phyloP scores from a whole-genome alignment of 2,888 invertebrate species.

The Gymnosoma rotundatum region DNA sequence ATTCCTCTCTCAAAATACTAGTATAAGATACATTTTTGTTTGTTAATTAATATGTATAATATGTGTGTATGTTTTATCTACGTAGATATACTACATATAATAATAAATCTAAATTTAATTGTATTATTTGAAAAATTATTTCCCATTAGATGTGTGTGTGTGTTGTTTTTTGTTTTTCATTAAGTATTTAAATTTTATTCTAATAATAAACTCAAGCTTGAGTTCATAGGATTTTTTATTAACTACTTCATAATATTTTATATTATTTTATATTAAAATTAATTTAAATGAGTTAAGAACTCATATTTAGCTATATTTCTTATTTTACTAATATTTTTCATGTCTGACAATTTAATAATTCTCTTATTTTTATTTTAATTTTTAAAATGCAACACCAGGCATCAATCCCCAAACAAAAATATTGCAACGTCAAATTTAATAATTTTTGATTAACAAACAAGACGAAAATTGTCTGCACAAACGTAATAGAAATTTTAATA shows the following conservation, averaged over 20 bases:
- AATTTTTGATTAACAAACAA: not conserved
- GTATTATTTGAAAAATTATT: conserved; percentile 13
- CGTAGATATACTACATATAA: no score
- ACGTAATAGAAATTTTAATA: not conserved
- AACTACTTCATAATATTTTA: conserved; percentile 44
- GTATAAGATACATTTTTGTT: conserved; percentile 51
- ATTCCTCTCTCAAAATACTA: conserved; percentile 52
- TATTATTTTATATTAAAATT: conserved; percentile 49
- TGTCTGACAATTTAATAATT: not conserved
- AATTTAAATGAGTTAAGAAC: conserved; percentile 63
- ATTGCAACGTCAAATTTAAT: not conserved
- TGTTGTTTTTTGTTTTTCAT: not conserved
- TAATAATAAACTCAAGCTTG: conserved; percentile 47
- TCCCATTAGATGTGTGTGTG: not conserved
- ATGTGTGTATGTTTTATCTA: not conserved
- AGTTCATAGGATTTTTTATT: conserved; percentile 30
- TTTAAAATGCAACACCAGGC: conserved; percentile 55
- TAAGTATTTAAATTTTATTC: conserved; percentile 41
- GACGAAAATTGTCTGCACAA: no score
- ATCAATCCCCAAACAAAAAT: conserved; percentile 18
- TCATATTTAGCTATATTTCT: conserved; percentile 60
- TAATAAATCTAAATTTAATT: conserved; percentile 1
- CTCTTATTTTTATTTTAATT: not conserved
- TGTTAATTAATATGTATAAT: conserved; percentile 11
- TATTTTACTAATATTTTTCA: conserved; percentile 23